A percentile compares a stretch with the other conserved stretches of the same genome.
Evolutionary conservation across 2,888 invertebrate genomes (phyloP).

Genomic region (Sinelater perroti): DNA sequence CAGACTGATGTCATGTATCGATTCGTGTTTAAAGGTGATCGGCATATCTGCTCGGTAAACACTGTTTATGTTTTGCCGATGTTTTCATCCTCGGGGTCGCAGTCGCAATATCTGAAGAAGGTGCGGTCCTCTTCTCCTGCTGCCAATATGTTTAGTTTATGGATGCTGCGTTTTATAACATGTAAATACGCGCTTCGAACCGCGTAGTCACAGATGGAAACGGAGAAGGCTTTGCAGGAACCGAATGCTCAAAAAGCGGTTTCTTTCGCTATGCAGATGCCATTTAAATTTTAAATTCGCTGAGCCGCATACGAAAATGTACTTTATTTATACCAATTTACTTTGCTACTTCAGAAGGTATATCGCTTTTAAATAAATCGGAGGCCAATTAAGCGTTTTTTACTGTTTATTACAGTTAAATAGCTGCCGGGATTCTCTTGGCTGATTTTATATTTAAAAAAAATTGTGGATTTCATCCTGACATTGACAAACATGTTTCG

Average conservation of each 20-base stretch:
- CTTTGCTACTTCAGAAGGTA: too few species aligned
- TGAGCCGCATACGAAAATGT: too few species aligned
- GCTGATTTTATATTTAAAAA: too few species aligned
- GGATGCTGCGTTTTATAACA: slow-evolving; percentile 8
- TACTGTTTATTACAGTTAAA: too few species aligned
- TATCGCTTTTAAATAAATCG: too few species aligned
- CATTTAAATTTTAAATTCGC: slow-evolving; percentile 5
- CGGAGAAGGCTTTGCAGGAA: slow-evolving; percentile 4
- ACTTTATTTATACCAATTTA: too few species aligned
- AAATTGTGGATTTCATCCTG: too few species aligned
- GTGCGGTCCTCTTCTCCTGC: not conserved
- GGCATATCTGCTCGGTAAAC: slow-evolving; percentile 22
- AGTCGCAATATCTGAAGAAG: slow-evolving; percentile 1
- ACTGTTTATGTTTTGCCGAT: slow-evolving; percentile 18
- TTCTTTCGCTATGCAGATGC: not conserved
- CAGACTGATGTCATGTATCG: slow-evolving; percentile 37
- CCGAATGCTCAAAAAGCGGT: not conserved
- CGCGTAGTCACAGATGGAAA: not conserved
- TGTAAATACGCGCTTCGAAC: not conserved
- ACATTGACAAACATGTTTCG: too few species aligned
- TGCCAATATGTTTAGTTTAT: slow-evolving; percentile 8
- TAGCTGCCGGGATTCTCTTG: too few species aligned
- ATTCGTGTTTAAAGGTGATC: slow-evolving; percentile 37
- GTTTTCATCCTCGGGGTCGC: slow-evolving; percentile 10
- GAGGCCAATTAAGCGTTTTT: too few species aligned